These are phyloP conservation scores for Bradysia coprophila DNA, from an alignment of 1,140 invertebrate species.

Conservation along the genomic window DNA sequence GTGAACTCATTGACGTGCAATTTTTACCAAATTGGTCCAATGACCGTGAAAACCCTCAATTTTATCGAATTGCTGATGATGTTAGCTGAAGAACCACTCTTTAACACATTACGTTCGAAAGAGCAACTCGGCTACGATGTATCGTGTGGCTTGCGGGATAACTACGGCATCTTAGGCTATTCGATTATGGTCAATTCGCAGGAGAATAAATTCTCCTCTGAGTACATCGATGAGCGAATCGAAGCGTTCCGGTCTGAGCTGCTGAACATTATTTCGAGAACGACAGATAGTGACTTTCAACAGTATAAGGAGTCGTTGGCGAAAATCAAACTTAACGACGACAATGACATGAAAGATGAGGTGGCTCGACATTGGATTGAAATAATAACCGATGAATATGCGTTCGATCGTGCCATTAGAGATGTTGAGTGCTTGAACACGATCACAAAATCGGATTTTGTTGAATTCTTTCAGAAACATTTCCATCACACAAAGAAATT, in stretches of 20 bases:
- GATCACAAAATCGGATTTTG: conserved; percentile 31
- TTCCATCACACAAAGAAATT: conserved; percentile 36
- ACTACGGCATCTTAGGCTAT: conserved; percentile 53
- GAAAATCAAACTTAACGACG: conserved; percentile 48
- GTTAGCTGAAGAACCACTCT: conserved; percentile 72
- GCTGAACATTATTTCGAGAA: conserved; percentile 33
- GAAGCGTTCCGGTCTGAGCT: conserved; percentile 53
- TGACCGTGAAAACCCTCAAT: conserved; percentile 40
- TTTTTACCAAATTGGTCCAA: conserved; percentile 65
- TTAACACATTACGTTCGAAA: conserved; percentile 69
- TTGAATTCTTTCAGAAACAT: conserved; percentile 35
- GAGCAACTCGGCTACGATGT: conserved; percentile 83
- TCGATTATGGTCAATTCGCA: conserved; percentile 56
- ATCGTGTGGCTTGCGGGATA: conserved; percentile 40
- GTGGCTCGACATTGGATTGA: conserved; percentile 51
- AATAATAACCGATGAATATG: conserved; percentile 39
- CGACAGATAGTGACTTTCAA: conserved; percentile 40
- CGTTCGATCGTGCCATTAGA: conserved; percentile 37
- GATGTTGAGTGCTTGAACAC: conserved; percentile 29
- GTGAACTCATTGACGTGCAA: conserved; percentile 71
- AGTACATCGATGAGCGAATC: conserved; percentile 54
- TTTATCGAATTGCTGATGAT: conserved; percentile 60
- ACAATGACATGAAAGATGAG: conserved; percentile 55
- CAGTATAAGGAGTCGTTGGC: conserved; percentile 41
- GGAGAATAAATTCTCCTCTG: conserved; percentile 45